Percentiles rank a stretch among this genome's conserved stretches.
phyloP scores from a whole-genome alignment of 1,140 invertebrate species.

The silkworm (Bombyx mori) region ASM3026992v2 NC_085124.1:6430001-6430500 shows the following conservation, averaged over 20 bases:
- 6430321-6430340: background rate
- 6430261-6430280: conserved; percentile 54
- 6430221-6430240: conserved; percentile 35
- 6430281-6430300: conserved; percentile 58
- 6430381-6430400: conserved; percentile 19
- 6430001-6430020: no score
- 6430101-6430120: conserved; percentile 14
- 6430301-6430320: conserved; percentile 33
- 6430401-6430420: conserved; percentile 11
- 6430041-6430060: background rate
- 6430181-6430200: conserved; percentile 42
- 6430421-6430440: conserved; percentile 9
- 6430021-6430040: conserved; percentile 5
- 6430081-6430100: conserved; percentile 23
- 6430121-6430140: conserved; percentile 35
- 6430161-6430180: conserved; percentile 21
- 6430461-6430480: conserved; percentile 41
- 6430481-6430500: conserved; percentile 30
- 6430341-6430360: conserved; percentile 1
- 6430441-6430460: conserved; percentile 15
- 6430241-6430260: conserved; percentile 58
- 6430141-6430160: conserved; percentile 38
- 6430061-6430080: conserved; percentile 12
- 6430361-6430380: conserved; percentile 6
- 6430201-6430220: conserved; percentile 41